Percentiles rank a stretch among this genome's conserved stretches.
These are phyloP conservation scores for Macrochelys suwanniensis DNA, from an alignment of 2,797 vertebrate genomes.

Conservation along the genomic window DNA sequence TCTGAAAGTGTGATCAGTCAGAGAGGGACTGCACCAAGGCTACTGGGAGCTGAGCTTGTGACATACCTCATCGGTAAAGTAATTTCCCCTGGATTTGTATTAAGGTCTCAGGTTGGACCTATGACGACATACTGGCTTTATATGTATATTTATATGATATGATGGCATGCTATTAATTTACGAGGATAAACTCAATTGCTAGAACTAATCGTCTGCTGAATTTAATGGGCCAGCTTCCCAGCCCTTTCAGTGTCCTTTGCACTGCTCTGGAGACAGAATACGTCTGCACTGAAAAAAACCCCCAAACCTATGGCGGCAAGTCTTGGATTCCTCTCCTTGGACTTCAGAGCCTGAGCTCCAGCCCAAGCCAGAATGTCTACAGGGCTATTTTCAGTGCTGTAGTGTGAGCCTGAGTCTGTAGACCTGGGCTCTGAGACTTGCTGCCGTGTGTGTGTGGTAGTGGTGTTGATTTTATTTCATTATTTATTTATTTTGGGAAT, in stretches of 20 bases:
- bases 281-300: background rate
- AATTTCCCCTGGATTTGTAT: background rate
- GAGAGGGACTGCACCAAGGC: background rate
- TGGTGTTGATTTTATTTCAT: background rate
- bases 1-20: accelerated
- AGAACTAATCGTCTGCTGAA: accelerated
- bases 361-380: background rate
- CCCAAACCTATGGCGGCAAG: too few relatives aligned
- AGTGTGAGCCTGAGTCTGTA: background rate
- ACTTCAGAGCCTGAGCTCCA: background rate
- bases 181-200: slow-evolving; percentile 17
- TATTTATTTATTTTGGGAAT: too few relatives aligned
- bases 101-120: slow-evolving; percentile 21
- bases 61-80: background rate
- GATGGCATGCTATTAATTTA: background rate
- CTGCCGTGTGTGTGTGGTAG: background rate
- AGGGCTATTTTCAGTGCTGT: background rate
- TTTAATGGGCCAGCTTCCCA: slow-evolving; percentile 9
- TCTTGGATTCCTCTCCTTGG: background rate
- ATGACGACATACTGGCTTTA: background rate
- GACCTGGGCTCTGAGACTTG: background rate
- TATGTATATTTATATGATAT: background rate
- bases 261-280: background rate
- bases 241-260: background rate
- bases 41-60: background rate